phyloP scores from a whole-genome alignment of 2,113 vertebrate species.

The Rana temporaria region DNA sequence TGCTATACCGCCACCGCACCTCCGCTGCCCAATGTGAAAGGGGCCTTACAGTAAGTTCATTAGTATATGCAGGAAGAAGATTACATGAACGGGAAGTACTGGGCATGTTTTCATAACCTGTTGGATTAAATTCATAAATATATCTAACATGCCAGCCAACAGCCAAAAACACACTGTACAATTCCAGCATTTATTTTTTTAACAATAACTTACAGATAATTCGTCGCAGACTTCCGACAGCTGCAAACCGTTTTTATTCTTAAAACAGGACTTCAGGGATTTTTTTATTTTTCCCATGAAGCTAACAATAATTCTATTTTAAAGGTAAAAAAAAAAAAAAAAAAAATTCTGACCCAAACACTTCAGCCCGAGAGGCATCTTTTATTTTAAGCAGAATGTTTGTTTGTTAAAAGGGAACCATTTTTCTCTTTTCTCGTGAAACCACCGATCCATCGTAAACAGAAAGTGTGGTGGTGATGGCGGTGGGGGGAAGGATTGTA shows the following conservation, averaged over 20 bases:
- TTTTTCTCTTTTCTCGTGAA: constrained; percentile 68
- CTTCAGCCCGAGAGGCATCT: constrained; percentile 61
- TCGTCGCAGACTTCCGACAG: constrained; percentile 3
- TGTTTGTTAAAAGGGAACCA: constrained; percentile 53
- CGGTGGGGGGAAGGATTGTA: constrained; percentile 60
- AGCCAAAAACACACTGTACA: neutral
- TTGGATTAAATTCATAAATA: neutral
- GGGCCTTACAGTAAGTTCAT: neutral
- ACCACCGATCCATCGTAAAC: constrained; percentile 5
- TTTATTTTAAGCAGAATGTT: constrained; percentile 62
- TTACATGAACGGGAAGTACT: neutral
- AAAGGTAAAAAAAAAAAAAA: constrained; percentile 55
- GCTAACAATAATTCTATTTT: constrained; percentile 56
- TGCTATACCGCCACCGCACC: no score
- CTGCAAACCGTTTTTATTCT: constrained; percentile 21
- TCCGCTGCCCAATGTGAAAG: no score
- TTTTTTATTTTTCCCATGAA: constrained; percentile 59
- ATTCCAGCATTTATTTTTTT: neutral
- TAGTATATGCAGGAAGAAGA: neutral
- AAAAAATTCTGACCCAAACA: constrained; percentile 33
- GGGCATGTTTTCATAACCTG: neutral
- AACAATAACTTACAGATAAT: constrained; percentile 32
- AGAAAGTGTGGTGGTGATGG: neutral
- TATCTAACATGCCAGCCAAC: neutral
- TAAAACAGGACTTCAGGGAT: constrained; percentile 16